Conservation (phyloP, 2,888 invertebrate species). For the Cyclophora punctaria region DNA sequence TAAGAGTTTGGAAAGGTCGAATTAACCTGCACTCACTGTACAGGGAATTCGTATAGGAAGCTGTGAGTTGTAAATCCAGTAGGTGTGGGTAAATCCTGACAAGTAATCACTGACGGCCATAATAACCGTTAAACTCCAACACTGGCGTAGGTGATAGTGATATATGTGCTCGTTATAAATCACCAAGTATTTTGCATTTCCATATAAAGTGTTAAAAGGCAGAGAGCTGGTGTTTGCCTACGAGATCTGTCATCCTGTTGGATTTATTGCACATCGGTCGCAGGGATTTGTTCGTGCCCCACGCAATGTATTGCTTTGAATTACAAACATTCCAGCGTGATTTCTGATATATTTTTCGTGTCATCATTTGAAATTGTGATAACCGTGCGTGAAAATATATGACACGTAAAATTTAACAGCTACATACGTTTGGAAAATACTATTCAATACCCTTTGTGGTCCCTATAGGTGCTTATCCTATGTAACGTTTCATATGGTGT, state of each 20-base stretch:
- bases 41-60: too few species aligned
- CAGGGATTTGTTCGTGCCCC: slow-evolving; percentile 36
- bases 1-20: too few species aligned
- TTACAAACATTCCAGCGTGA: slow-evolving; percentile 15
- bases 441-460: too few species aligned
- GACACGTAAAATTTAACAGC: too few species aligned
- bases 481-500: too few species aligned
- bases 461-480: too few species aligned
- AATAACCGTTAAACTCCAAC: slow-evolving; percentile 9
- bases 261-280: slow-evolving; percentile 45
- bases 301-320: slow-evolving; percentile 37
- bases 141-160: slow-evolving; percentile 19
- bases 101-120: background rate
- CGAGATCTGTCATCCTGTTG: slow-evolving; percentile 40
- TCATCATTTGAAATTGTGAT: too few species aligned
- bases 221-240: slow-evolving; percentile 27
- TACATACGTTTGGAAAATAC: too few species aligned
- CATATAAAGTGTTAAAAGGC: slow-evolving; percentile 40
- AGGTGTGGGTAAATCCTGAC: too few species aligned
- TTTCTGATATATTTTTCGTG: slow-evolving; percentile 19
- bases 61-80: too few species aligned
- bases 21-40: too few species aligned
- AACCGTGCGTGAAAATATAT: too few species aligned
- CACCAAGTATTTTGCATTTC: slow-evolving; percentile 38
- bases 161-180: slow-evolving; percentile 30